phyloP scores from a whole-genome alignment of 2,888 invertebrate species.

The Perizoma affinitatum region DNA sequence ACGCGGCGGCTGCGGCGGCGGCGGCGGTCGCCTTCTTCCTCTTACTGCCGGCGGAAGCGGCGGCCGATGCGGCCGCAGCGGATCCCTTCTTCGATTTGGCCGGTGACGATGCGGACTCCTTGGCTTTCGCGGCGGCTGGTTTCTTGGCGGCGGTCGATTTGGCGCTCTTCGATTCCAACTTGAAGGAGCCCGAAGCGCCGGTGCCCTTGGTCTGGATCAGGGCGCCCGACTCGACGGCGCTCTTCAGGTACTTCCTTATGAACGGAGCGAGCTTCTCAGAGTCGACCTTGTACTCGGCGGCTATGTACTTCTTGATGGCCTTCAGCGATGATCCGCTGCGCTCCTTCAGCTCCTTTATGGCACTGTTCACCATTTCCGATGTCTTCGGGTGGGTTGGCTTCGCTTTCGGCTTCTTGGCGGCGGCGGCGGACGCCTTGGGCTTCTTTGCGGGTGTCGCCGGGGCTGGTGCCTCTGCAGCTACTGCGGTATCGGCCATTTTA shows the following conservation, averaged over 20 bases:
- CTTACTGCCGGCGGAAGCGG: too few relatives aligned
- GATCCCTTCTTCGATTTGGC: constrained; percentile 43
- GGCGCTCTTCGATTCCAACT: constrained; percentile 21
- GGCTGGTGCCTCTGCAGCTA: constrained; percentile 51
- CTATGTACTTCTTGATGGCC: constrained; percentile 86
- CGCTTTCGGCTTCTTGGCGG: constrained; percentile 49
- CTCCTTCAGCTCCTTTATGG: constrained; percentile 80
- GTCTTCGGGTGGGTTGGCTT: constrained; percentile 59
- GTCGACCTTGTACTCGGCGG: constrained; percentile 84
- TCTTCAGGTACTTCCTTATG: constrained; percentile 83
- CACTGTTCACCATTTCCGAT: constrained; percentile 82
- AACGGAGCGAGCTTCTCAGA: constrained; percentile 82
- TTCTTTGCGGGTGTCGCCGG: constrained; percentile 55
- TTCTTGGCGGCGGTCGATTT: constrained; percentile 36
- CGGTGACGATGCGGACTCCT: constrained; percentile 47
- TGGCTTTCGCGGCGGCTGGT: constrained; percentile 43
- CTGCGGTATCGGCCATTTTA: constrained; percentile 49
- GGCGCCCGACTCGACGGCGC: constrained; percentile 79
- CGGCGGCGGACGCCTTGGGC: constrained; percentile 43
- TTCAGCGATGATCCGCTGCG: constrained; percentile 84
- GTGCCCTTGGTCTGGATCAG: constrained; percentile 83
- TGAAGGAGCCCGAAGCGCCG: constrained; percentile 66
- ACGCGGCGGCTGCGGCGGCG: constrained; percentile 10
- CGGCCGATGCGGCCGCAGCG: constrained; percentile 38
- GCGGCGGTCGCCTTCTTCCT: constrained; percentile 34